phyloP scores from a whole-genome alignment of 1,140 invertebrate species.

The Zaprionus africanus region DNA sequence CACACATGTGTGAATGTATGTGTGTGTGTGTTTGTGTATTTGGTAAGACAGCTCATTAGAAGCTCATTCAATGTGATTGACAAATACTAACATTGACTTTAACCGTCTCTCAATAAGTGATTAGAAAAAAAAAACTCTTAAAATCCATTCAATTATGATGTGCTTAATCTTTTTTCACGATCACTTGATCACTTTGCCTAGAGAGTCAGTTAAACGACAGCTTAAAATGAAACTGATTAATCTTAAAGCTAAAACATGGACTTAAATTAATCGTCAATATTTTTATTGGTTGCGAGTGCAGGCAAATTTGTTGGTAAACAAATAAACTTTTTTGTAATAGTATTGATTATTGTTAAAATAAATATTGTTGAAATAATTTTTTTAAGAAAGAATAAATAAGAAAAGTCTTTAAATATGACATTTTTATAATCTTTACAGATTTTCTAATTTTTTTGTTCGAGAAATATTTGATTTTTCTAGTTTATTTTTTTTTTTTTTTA shows the following conservation, averaged over 20 bases:
- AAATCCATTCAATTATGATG: constrained; percentile 2
- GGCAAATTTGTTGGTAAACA: neutral
- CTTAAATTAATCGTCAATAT: neutral
- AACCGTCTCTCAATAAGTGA: neutral
- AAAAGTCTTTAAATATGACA: too few relatives aligned
- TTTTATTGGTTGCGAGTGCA: neutral
- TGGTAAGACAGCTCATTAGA: neutral
- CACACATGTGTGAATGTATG: neutral
- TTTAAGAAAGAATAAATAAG: too few relatives aligned
- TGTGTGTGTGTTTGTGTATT: neutral
- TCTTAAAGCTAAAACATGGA: neutral
- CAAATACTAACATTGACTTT: constrained; percentile 6
- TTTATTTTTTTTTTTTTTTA: too few relatives aligned
- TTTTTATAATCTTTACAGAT: too few relatives aligned
- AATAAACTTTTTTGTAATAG: neutral
- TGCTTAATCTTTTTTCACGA: neutral
- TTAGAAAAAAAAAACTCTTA: neutral
- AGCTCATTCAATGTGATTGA: constrained; percentile 1
- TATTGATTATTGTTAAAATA: too few relatives aligned
- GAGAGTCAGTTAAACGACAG: neutral
- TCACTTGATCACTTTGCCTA: neutral
- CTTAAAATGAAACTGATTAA: neutral
- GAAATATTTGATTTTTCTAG: too few relatives aligned
- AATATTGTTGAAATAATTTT: too few relatives aligned
- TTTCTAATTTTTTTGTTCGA: too few relatives aligned